phyloP scores from a whole-genome alignment of 1,140 invertebrate species.

The Stegodyphus mimosarum region DNA sequence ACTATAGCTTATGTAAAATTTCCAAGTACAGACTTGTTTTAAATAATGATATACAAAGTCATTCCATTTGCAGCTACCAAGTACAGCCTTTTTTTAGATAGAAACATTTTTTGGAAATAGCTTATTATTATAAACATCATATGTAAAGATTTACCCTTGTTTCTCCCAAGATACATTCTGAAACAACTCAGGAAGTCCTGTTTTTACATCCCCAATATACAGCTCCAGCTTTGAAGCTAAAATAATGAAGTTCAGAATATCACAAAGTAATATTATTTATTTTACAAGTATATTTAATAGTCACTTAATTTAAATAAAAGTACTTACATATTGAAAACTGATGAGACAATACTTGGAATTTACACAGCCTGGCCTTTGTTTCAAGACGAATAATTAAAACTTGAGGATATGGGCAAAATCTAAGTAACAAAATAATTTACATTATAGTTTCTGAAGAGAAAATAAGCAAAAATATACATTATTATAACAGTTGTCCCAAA shows the following conservation, averaged over 20 bases:
- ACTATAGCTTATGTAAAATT: too few species aligned
- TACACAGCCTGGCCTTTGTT: constrained; percentile 78
- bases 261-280: neutral
- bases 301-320: neutral
- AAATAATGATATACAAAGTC: too few species aligned
- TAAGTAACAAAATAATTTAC: constrained; percentile 58
- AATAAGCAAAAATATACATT: too few species aligned
- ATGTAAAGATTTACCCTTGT: constrained; percentile 67
- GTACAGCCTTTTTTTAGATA: too few species aligned
- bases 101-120: too few species aligned
- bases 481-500: too few species aligned
- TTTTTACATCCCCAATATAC: constrained; percentile 69
- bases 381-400: constrained; percentile 88
- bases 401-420: constrained; percentile 83
- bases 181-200: constrained; percentile 63
- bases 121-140: too few species aligned
- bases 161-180: constrained; percentile 69
- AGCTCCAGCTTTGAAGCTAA: constrained; percentile 71
- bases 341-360: constrained; percentile 91
- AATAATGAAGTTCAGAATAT: neutral
- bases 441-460: too few species aligned
- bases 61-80: too few species aligned
- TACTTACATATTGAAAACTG: constrained; percentile 90
- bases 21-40: too few species aligned
- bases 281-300: too few species aligned